These are phyloP conservation scores for Prosapia bicincta DNA, from an alignment of 2,888 invertebrate genomes.

Conservation along the genomic window DNA sequence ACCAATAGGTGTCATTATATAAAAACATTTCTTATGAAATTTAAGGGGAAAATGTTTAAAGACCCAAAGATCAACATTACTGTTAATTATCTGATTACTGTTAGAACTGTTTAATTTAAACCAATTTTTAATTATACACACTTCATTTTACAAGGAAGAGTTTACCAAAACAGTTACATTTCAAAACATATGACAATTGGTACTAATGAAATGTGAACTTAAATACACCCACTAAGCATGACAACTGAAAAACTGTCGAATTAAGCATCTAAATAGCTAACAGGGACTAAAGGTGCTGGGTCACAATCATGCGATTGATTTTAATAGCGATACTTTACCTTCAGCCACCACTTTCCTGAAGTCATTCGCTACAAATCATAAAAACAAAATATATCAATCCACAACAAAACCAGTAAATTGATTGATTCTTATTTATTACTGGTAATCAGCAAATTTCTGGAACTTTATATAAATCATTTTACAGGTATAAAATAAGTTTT, in stretches of 20 bases:
- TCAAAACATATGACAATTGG: neutral
- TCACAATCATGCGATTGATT: constrained; percentile 16
- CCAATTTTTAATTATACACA: no score
- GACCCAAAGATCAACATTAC: no score
- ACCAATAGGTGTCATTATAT: no score
- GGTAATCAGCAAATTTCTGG: no score
- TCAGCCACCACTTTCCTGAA: constrained; percentile 59
- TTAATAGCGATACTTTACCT: constrained; percentile 51
- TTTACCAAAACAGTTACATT: neutral
- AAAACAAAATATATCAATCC: neutral
- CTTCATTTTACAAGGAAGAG: neutral
- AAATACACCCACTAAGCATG: neutral
- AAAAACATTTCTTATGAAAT: no score
- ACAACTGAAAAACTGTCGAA: neutral
- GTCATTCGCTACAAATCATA: constrained; percentile 56
- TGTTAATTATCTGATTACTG: neutral
- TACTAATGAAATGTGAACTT: neutral
- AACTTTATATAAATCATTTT: no score
- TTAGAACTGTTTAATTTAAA: neutral
- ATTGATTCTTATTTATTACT: neutral
- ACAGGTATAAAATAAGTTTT: no score
- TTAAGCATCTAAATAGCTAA: neutral
- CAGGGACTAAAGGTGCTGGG: constrained; percentile 6
- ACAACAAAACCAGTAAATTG: neutral
- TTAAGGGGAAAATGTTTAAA: no score